Evolutionary conservation across 92 coral and sea anemone genomes (phyloP), one percentile per base, ranked within the genome.

Genomic region (Epizoanthus scotinus): DNA sequence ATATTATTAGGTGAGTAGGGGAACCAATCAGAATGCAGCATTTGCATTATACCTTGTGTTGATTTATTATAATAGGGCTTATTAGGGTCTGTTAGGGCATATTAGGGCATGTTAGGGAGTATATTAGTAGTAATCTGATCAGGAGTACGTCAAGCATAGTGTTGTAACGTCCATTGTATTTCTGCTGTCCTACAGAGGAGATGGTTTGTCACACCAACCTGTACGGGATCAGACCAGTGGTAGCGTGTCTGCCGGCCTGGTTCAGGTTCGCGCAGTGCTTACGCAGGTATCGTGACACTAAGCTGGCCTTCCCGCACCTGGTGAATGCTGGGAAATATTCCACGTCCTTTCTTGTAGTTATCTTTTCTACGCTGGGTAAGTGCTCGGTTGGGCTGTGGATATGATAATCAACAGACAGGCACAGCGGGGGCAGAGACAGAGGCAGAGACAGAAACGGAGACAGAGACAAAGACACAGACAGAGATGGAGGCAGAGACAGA

Each of bases 301-400:
- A 87, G 62, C 94, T 89, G 24, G 91, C 82, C 36, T 95, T 95
- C 81, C 98, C 99, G 14, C 99, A 95, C 83, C 89, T 95, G 28
- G 99, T 95, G 26, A 95, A 95, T 83, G 99, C 99, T 29, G 99
- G 99, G 27, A 95, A 95, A 75, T 95, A 95, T 71, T 95, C 99
- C 21, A 95, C 99, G 19, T 83, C 99, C 13, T 95, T 95, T 87
- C 89, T 93, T 26, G 95, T 95, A 5, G 94, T 95, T 38, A 86
- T 83, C 5, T 95, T 95, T 85, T 93, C 99, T 19, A 93, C 98
- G 10, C 83, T 95, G 27, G 91, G 94, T 87, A 80, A 83, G 90
- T 42, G 7, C n/a, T 17, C 2, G 53, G 17, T 13, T 24, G 21
- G n/a, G 58, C 15, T 14, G 14, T 38, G 18, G 29, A 57, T 18